phyloP scores from a whole-genome alignment of 2,113 vertebrate species.

The Psittacara wagleri region DNA sequence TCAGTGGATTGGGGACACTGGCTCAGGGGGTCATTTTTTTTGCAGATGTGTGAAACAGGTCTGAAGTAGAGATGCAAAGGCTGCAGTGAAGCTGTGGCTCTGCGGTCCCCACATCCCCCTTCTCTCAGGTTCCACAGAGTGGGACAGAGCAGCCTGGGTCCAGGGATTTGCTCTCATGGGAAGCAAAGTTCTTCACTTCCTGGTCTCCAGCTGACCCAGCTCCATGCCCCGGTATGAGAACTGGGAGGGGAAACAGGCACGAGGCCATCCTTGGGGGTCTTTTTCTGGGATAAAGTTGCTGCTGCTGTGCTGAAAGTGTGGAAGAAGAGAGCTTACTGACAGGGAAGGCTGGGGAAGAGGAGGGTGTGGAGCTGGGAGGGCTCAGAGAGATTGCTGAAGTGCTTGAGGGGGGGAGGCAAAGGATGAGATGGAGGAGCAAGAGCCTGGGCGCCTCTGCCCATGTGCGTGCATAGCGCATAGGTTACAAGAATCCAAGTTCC shows the following conservation, averaged over 20 bases:
- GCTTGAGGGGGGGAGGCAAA: neutral
- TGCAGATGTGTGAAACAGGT: neutral
- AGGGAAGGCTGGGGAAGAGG: neutral
- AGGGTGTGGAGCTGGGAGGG: neutral
- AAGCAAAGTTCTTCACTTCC: neutral
- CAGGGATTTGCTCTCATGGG: neutral
- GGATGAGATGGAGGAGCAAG: neutral
- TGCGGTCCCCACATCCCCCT: neutral
- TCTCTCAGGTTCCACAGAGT: neutral
- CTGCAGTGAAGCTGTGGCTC: neutral
- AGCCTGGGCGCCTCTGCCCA: neutral
- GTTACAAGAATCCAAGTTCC: neutral
- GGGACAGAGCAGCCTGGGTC: neutral
- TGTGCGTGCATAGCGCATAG: neutral
- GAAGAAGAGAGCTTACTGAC: neutral
- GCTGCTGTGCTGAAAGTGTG: neutral
- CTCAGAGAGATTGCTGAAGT: neutral
- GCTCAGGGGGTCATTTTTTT: accelerated
- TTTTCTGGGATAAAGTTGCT: neutral
- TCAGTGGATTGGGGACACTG: neutral
- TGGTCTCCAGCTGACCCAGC: accelerated
- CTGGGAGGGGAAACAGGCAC: neutral
- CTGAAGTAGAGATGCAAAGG: neutral
- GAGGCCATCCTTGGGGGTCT: neutral
- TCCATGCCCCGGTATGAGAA: neutral